Evolutionary conservation across 1,140 invertebrate species (phyloP).

Genomic region (Wasmannia auropunctata): DNA sequence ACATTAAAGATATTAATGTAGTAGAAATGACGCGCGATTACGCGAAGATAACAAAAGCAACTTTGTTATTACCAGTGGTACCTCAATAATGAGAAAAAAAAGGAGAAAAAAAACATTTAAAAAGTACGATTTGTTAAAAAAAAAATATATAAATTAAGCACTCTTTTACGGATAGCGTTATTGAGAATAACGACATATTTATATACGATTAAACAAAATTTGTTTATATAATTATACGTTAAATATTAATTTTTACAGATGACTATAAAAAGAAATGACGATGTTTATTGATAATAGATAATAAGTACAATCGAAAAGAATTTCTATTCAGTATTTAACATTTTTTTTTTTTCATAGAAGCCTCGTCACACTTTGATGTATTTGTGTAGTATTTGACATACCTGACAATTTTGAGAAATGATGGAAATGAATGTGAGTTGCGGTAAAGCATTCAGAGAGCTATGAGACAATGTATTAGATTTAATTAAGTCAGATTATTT

Average conservation of each 20-base stretch:
- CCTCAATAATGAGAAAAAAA: conserved; percentile 21
- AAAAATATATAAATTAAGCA: conserved; percentile 26
- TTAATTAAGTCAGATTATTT: conserved; percentile 30
- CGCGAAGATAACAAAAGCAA: conserved; percentile 8
- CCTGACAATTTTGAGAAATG: background rate
- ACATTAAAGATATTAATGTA: conserved; percentile 45
- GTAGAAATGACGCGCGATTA: conserved; percentile 39
- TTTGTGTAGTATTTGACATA: conserved; percentile 21
- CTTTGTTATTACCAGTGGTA: conserved; percentile 18
- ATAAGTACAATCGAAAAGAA: conserved; percentile 20
- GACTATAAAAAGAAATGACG: conserved; percentile 6
- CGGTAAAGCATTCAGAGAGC: background rate
- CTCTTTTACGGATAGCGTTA: background rate
- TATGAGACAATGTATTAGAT: conserved; percentile 11
- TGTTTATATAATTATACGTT: conserved; percentile 19
- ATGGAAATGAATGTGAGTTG: background rate
- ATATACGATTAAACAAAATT: background rate
- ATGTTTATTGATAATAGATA: conserved; percentile 1
- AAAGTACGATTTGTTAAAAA: conserved; percentile 52
- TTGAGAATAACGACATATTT: conserved; percentile 17
- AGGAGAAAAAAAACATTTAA: background rate
- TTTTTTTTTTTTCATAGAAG: conserved; percentile 11
- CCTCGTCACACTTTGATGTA: conserved; percentile 15
- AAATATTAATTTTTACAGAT: conserved; percentile 19
- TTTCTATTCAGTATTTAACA: conserved; percentile 40